A percentile compares a stretch with the other conserved stretches of the same genome.
phyloP scores from a whole-genome alignment of 2,113 vertebrate species.

The Pterocles orientalis region DNA sequence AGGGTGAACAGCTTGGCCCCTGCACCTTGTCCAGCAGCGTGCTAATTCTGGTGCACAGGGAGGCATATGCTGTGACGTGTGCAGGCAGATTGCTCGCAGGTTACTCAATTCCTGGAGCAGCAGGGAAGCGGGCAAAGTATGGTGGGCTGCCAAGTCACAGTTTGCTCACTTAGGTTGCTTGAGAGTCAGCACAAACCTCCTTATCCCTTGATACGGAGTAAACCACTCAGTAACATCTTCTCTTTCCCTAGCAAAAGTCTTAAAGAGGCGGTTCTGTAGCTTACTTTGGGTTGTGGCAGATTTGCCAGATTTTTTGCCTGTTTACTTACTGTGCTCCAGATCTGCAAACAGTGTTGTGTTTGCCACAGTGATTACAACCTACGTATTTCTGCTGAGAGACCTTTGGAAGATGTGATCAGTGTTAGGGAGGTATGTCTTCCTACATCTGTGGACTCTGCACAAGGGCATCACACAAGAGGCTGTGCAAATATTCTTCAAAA shows the following conservation, averaged over 20 bases:
- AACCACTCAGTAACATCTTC: not conserved
- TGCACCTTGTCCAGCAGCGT: not conserved
- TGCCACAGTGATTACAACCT: not conserved
- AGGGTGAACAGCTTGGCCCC: not conserved
- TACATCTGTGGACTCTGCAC: not conserved
- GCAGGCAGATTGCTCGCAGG: not conserved
- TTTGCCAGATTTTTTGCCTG: not conserved
- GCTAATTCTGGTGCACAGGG: not conserved
- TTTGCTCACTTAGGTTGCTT: not conserved
- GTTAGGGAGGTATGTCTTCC: not conserved
- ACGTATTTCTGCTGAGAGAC: not conserved
- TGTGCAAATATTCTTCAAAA: not conserved
- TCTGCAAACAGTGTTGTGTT: not conserved
- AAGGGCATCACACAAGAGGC: not conserved
- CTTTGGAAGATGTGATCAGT: not conserved
- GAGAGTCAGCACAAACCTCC: not conserved
- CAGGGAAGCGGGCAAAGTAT: not conserved
- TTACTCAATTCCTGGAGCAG: conserved; percentile 11
- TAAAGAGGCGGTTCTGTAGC: not conserved
- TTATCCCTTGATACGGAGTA: not conserved
- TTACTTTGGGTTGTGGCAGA: not conserved
- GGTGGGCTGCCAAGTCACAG: conserved; percentile 20
- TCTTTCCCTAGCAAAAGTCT: not conserved
- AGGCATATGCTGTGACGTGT: not conserved
- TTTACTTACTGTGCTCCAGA: not conserved